A percentile compares a stretch with the other conserved stretches of the same genome.
These are phyloP conservation scores for Acromyrmex heyeri DNA, from an alignment of 1,140 invertebrate species.

Conservation along the genomic window DNA sequence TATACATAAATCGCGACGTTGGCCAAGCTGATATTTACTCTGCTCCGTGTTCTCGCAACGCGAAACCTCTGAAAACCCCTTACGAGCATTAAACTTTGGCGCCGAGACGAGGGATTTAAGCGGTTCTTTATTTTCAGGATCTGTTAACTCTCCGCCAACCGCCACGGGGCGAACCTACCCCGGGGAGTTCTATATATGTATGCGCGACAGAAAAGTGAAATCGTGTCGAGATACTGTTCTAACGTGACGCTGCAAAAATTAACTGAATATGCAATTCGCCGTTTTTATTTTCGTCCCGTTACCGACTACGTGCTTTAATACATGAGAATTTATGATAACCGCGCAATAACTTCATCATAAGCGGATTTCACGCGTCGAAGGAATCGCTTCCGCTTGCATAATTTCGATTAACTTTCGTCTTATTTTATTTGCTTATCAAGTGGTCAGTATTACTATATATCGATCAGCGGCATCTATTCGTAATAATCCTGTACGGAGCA, in stretches of 20 bases:
- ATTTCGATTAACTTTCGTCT: conserved; percentile 18
- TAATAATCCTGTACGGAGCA: neutral
- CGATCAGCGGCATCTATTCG: neutral
- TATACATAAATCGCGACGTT: conserved; percentile 39
- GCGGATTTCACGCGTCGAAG: conserved; percentile 22
- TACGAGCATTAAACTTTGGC: conserved; percentile 55
- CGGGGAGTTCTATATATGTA: neutral
- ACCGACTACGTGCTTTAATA: conserved; percentile 3
- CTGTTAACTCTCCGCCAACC: conserved; percentile 22
- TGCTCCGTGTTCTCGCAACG: conserved; percentile 18
- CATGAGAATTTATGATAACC: conserved; percentile 31
- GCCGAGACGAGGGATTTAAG: conserved; percentile 44
- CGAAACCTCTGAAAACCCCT: conserved; percentile 2
- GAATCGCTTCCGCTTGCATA: neutral
- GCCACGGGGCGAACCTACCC: neutral
- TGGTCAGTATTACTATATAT: neutral
- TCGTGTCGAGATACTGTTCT: conserved; percentile 7
- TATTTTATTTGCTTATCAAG: neutral
- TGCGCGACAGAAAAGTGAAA: conserved; percentile 29
- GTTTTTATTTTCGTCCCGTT: conserved; percentile 45
- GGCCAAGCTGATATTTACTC: conserved; percentile 33
- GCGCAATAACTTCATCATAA: neutral
- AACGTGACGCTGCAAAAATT: conserved; percentile 27
- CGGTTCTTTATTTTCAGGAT: conserved; percentile 51
- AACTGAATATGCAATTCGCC: conserved; percentile 37